Base-by-base conservation (phyloP, 2,113 vertebrate genomes). In the Propithecus coquereli region DNA sequence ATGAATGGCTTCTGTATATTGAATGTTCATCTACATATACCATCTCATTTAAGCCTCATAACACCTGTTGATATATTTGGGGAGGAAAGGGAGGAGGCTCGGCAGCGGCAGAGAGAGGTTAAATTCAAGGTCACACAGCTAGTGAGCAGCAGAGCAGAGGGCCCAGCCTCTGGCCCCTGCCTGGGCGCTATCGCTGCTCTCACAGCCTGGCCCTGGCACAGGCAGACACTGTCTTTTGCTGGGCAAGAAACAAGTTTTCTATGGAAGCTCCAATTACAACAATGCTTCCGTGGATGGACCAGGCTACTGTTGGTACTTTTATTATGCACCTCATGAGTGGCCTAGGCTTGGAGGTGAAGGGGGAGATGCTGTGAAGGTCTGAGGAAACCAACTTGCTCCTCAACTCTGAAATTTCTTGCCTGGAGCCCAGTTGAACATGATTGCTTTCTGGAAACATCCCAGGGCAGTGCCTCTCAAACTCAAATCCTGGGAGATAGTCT, bases 191-290 rank as follows among this genome's bases (percentile, higher is more conserved):
- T n/a, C n/a, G n/a, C n/a, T n/a, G n/a, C n/a, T 71, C 71, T 34
- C 11, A 23, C 0, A 1, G n/a, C 5, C 5, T 0, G 57, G 6
- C 25, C 22, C 61, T 47, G 7, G 80, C 34, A 9, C 0, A 3
- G 45, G 14, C 3, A 30, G 27, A 2, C 8, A 0, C 0, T 0
- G 32, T 54, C 77, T 79, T 32, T 52, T 52, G 0, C 25, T 34
- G 65, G 47, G 12, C 17, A 59, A 95, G 17, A 2, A 52, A 23
- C 8, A 4, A 6, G 0, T 30, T 66, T 40, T n/a, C 57, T 61
- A 3, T 40, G 84, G 37, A 77, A 91, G 68, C 16, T 57, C n/a
- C 17, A 8, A 4, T 27, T 57, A 47, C 14, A 34, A 3, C 9
- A 22, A 0, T 25, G 68, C 30, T 87, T n/a, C 57, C 0, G 0